Conservation (phyloP, 1,140 invertebrate genomes). For the Drosophila pandora region DNA sequence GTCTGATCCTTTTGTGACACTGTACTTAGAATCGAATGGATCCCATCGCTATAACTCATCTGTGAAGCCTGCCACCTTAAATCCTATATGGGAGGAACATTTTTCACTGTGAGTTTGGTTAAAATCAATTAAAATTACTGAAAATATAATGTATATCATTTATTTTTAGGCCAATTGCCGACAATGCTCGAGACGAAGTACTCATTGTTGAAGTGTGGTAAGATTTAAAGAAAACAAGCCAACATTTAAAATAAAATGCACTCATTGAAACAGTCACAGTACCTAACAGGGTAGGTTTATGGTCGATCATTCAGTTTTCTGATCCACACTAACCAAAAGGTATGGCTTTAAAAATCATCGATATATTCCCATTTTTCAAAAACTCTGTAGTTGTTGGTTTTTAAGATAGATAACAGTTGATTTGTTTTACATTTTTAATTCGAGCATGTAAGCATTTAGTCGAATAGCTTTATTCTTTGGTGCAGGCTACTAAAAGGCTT, state of each 20-base stretch:
- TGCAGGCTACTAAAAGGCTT: too few relatives aligned
- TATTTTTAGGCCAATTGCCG: conserved; percentile 14
- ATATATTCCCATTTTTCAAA: not conserved
- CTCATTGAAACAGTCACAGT: conserved; percentile 4
- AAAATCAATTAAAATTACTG: not conserved
- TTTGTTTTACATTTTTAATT: not conserved
- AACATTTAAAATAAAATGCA: not conserved
- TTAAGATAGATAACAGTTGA: not conserved
- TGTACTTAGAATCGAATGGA: conserved; percentile 90
- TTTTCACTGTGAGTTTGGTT: conserved; percentile 94
- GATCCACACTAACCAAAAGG: not conserved
- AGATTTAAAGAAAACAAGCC: not conserved
- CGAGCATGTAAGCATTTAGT: not conserved
- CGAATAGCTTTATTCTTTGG: too few relatives aligned
- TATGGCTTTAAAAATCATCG: conserved; percentile 3
- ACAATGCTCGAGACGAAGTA: conserved; percentile 41
- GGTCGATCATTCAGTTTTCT: conserved; percentile 3
- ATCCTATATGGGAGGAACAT: conserved; percentile 98
- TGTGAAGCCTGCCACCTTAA: conserved; percentile 94
- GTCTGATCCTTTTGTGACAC: conserved; percentile 97
- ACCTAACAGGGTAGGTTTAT: conserved; percentile 9
- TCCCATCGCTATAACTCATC: conserved; percentile 93
- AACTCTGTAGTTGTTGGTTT: not conserved
- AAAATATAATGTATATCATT: not conserved
- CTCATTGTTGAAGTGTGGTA: conserved; percentile 45